Percentiles rank a stretch among this genome's conserved stretches.
phyloP scores from a whole-genome alignment of 2,888 invertebrate species.

The Eustalomyia histrio region DNA sequence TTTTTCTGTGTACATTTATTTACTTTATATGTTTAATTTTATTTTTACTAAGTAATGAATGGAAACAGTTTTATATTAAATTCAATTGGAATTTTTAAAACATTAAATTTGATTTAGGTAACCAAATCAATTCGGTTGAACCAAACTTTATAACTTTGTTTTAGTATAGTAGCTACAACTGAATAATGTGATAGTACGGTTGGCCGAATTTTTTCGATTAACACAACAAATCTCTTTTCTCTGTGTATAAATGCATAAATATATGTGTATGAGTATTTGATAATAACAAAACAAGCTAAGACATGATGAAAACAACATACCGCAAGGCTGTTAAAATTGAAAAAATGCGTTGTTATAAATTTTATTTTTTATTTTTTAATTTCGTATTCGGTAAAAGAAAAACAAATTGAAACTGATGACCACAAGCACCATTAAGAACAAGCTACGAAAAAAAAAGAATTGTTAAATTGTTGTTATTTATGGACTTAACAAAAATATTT shows the following conservation, averaged over 20 bases:
- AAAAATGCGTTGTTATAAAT: constrained; percentile 61
- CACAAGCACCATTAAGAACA: constrained; percentile 30
- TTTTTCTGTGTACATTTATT: no score
- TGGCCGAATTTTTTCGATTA: no score
- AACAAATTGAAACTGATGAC: constrained; percentile 8
- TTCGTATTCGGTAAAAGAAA: constrained; percentile 12
- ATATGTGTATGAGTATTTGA: constrained; percentile 25
- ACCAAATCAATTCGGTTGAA: no score
- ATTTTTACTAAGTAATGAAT: no score
- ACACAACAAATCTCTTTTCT: no score
- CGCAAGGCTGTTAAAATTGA: constrained; percentile 61
- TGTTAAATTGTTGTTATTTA: constrained; percentile 60
- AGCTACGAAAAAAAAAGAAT: constrained; percentile 42
- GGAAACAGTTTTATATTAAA: no score
- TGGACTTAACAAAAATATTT: constrained; percentile 10
- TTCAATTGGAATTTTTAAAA: no score
- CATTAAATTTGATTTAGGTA: no score
- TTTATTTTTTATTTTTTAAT: constrained; percentile 36
- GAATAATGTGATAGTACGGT: no score
- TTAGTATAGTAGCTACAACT: no score
- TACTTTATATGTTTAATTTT: no score
- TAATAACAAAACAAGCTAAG: constrained; percentile 41
- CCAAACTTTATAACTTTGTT: no score
- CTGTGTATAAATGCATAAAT: constrained; percentile 1
- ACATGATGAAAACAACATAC: constrained; percentile 56